Evolutionary conservation across 2,113 vertebrate genomes (phyloP).

Genomic region (Hippocampus comes): DNA sequence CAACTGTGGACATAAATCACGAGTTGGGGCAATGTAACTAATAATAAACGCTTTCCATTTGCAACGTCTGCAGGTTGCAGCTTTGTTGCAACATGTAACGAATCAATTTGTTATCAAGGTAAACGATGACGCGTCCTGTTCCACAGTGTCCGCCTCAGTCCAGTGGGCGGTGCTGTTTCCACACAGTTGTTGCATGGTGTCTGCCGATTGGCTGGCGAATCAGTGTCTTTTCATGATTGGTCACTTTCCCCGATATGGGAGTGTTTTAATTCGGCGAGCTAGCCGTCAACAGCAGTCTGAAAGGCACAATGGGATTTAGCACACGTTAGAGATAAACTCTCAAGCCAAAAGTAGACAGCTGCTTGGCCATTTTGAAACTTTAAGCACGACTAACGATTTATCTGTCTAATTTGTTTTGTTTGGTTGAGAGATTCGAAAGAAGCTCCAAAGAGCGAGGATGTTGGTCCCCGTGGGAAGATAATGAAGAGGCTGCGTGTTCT

Average conservation of each 20-base stretch:
- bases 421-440: conserved; percentile 32
- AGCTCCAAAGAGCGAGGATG: conserved; percentile 76
- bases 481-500: conserved; percentile 79
- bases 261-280: conserved; percentile 31
- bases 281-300: conserved; percentile 42
- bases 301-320: conserved; percentile 36
- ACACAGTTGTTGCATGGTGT: neutral
- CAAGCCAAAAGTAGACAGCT: neutral
- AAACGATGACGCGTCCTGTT: conserved; percentile 62
- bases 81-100: conserved; percentile 3
- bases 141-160: conserved; percentile 36
- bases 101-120: conserved; percentile 22
- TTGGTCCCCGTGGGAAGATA: conserved; percentile 81
- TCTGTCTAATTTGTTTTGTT: conserved; percentile 19
- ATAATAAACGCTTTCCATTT: neutral
- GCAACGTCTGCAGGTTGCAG: neutral
- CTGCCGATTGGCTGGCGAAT: conserved; percentile 33
- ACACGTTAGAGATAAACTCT: neutral
- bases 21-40: neutral
- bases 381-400: neutral
- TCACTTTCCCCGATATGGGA: neutral
- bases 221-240: conserved; percentile 35
- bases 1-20: neutral
- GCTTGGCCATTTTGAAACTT: conserved; percentile 9
- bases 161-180: neutral